These are phyloP conservation scores for human DNA, from an alignment of 2,113 vertebrate genomes.

Conservation along the genomic window GRCh38 chr17:81002001-81002500, in stretches of 20 bases:
- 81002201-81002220: too few species aligned
- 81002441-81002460: too few species aligned
- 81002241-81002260: neutral
- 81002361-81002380: too few species aligned
- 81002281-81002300: neutral
- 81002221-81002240: neutral
- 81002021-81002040: too few species aligned
- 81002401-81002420: neutral
- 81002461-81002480: rapidly evolving
- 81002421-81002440: too few species aligned
- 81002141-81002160: too few species aligned
- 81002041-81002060: too few species aligned
- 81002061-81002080: too few species aligned
- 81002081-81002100: too few species aligned
- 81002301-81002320: neutral
- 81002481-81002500: neutral
- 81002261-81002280: neutral
- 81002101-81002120: too few species aligned
- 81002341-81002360: neutral
- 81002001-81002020: too few species aligned
- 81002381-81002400: rapidly evolving
- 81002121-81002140: rapidly evolving
- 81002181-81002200: too few species aligned
- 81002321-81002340: neutral
- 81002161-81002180: neutral